A percentile compares a stretch with the other conserved stretches of the same genome.
Conservation (phyloP, 2,888 invertebrate genomes). For the Acronicta psi region DNA sequence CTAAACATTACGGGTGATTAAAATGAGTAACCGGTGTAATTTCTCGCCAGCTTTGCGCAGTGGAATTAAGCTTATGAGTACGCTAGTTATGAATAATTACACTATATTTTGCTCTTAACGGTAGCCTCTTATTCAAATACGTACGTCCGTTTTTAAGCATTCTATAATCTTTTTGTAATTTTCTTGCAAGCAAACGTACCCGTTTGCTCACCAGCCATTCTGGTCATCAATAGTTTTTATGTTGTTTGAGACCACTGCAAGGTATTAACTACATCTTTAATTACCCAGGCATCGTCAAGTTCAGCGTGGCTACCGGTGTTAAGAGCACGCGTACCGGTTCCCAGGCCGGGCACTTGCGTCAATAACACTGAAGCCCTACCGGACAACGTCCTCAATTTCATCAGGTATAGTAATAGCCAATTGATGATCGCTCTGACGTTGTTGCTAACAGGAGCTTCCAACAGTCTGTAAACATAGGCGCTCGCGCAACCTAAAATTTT, state of each 20-base stretch:
- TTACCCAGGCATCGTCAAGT: slow-evolving; percentile 87
- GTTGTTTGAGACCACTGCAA: not conserved
- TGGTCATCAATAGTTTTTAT: too few species aligned
- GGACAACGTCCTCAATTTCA: slow-evolving; percentile 91
- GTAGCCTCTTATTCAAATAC: slow-evolving; percentile 13
- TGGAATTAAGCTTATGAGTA: slow-evolving; percentile 43
- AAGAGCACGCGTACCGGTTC: slow-evolving; percentile 90
- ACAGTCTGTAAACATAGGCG: too few species aligned
- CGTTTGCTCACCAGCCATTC: too few species aligned
- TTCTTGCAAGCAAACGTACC: too few species aligned
- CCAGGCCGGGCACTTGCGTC: slow-evolving; percentile 91
- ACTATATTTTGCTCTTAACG: slow-evolving; percentile 34
- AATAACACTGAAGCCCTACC: slow-evolving; percentile 91
- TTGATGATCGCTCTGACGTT: not conserved
- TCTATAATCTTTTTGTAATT: not conserved
- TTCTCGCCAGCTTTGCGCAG: slow-evolving; percentile 39
- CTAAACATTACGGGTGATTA: slow-evolving; percentile 33
- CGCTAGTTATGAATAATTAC: slow-evolving; percentile 43
- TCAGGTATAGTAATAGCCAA: slow-evolving; percentile 85
- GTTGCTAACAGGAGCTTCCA: not conserved
- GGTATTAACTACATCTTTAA: not conserved
- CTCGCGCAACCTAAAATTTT: too few species aligned
- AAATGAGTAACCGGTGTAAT: slow-evolving; percentile 43
- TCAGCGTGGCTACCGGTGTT: slow-evolving; percentile 92
- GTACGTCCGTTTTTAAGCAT: slow-evolving; percentile 1